Percentiles rank a stretch among this genome's conserved stretches.
These are phyloP conservation scores for Scaptomyza montana DNA, from an alignment of 1,140 invertebrate species.

Conservation along the genomic window DNA sequence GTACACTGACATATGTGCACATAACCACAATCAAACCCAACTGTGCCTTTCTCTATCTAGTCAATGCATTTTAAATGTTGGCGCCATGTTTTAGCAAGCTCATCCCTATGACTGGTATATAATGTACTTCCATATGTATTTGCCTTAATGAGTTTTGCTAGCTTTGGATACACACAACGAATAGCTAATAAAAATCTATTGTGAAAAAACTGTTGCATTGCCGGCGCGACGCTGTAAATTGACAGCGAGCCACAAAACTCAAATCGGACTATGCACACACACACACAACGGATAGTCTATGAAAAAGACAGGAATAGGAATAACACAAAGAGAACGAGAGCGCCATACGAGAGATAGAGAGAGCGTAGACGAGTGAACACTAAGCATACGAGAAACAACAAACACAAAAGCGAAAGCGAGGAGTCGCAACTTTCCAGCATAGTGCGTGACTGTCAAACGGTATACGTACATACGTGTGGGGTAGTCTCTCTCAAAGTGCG, in stretches of 20 bases:
- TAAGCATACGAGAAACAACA: constrained; percentile 53
- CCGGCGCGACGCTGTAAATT: constrained; percentile 66
- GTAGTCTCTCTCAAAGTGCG: constrained; percentile 3
- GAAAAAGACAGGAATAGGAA: constrained; percentile 3
- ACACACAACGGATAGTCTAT: neutral
- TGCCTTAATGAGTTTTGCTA: constrained; percentile 71
- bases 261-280: too few species aligned
- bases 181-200: constrained; percentile 64
- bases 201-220: constrained; percentile 79
- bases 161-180: constrained; percentile 45
- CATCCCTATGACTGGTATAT: constrained; percentile 2
- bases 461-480: constrained; percentile 5
- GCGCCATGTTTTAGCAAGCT: constrained; percentile 10
- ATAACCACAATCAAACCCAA: constrained; percentile 26
- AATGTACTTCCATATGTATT: neutral
- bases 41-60: neutral
- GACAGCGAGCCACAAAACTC: constrained; percentile 2
- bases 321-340: constrained; percentile 1
- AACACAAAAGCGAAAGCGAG: constrained; percentile 80
- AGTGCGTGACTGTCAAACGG: constrained; percentile 38
- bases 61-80: constrained; percentile 27
- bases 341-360: constrained; percentile 5
- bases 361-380: constrained; percentile 33
- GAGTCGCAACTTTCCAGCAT: constrained; percentile 35
- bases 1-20: constrained; percentile 1